These are phyloP conservation scores for Rotaria macrura DNA, from an alignment of 2,888 invertebrate genomes.

Conservation along the genomic window DNA sequence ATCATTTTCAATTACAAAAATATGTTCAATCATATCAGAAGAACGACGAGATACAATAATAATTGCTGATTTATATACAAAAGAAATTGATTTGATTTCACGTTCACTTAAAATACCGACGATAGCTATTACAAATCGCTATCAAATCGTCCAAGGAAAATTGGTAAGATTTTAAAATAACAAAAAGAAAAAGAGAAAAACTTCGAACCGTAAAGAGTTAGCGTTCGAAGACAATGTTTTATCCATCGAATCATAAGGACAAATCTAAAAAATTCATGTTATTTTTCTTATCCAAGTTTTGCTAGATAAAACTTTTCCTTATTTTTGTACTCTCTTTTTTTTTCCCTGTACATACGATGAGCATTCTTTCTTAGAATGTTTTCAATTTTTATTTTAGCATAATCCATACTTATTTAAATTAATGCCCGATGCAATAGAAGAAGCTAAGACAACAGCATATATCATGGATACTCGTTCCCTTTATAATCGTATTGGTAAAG, in stretches of 20 bases:
- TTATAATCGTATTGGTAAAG: not conserved
- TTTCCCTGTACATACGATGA: too few relatives aligned
- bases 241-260: too few relatives aligned
- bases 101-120: not conserved
- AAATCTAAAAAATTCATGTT: too few relatives aligned
- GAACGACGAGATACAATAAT: slow-evolving; percentile 2
- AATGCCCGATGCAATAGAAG: not conserved
- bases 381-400: too few relatives aligned
- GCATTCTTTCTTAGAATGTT: too few relatives aligned
- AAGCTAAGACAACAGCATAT: not conserved
- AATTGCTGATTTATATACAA: slow-evolving; percentile 12
- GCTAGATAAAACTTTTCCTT: too few relatives aligned
- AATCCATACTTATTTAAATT: slow-evolving; percentile 7
- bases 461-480: not conserved
- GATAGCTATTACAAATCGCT: not conserved
- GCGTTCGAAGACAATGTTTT: too few relatives aligned
- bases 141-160: not conserved
- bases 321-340: too few relatives aligned
- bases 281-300: too few relatives aligned
- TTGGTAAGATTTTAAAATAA: not conserved
- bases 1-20: not conserved
- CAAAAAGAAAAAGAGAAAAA: too few relatives aligned
- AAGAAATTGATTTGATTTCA: slow-evolving; percentile 11
- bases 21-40: slow-evolving; percentile 3
- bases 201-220: too few relatives aligned